These are phyloP conservation scores for Pteropus alecto DNA, from an alignment of 2,113 vertebrate genomes.

Conservation along the genomic window DNA sequence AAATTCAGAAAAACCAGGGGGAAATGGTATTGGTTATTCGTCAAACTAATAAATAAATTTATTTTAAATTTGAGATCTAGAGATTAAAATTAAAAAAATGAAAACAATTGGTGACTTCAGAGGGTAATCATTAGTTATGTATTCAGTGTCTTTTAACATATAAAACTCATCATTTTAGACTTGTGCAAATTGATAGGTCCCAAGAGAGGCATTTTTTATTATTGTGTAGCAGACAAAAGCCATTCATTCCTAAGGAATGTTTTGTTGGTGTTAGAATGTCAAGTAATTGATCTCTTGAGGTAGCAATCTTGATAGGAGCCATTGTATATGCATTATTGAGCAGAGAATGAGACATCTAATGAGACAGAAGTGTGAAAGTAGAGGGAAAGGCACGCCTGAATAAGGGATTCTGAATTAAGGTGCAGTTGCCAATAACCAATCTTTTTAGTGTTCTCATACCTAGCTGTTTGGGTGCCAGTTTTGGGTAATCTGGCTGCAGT, in stretches of 20 bases:
- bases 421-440: not conserved
- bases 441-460: not conserved
- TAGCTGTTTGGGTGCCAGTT: not conserved
- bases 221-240: not conserved
- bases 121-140: not conserved
- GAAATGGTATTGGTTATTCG: not conserved
- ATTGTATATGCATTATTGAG: not conserved
- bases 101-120: not conserved
- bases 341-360: not conserved
- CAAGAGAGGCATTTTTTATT: not conserved
- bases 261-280: not conserved
- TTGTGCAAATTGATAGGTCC: not conserved
- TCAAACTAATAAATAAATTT: not conserved
- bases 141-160: not conserved
- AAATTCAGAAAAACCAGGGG: slow-evolving; percentile 21
- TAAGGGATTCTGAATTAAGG: not conserved
- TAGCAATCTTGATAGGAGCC: not conserved
- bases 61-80: not conserved
- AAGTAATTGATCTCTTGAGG: not conserved
- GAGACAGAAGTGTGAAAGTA: not conserved
- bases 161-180: not conserved
- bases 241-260: not conserved
- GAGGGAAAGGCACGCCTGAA: not conserved
- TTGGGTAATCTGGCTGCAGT: not conserved
- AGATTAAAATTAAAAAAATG: not conserved